Evolutionary conservation across 2,797 vertebrate species (phyloP).

Genomic region (Erethizon dorsatum): DNA sequence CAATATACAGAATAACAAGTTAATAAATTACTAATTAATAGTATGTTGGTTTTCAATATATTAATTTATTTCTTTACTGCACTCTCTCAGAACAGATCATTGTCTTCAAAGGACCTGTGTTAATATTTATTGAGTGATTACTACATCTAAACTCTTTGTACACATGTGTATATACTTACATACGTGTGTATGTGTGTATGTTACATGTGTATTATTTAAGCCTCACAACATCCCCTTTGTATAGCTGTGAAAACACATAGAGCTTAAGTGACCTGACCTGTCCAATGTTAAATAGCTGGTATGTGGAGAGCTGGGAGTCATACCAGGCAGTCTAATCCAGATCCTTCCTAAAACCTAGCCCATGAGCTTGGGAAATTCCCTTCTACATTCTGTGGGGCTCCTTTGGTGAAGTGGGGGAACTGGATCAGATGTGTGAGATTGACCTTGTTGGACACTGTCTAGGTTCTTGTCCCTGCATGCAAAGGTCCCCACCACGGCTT

Average conservation of each 20-base stretch:
- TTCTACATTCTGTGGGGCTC: background rate
- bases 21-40: slow-evolving; percentile 9
- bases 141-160: background rate
- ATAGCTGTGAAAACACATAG: slow-evolving; percentile 41
- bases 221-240: background rate
- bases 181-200: background rate
- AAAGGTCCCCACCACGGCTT: background rate
- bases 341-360: background rate
- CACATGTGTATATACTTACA: background rate
- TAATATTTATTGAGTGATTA: slow-evolving; percentile 53
- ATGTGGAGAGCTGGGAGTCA: background rate
- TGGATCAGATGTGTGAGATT: background rate
- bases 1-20: background rate
- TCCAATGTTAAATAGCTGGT: background rate
- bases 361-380: background rate
- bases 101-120: background rate
- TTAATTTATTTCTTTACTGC: slow-evolving; percentile 55
- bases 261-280: background rate
- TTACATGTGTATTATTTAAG: slow-evolving; percentile 11
- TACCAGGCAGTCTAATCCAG: background rate
- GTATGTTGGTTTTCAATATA: slow-evolving; percentile 16
- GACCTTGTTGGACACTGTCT: background rate
- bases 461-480: background rate
- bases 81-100: background rate
- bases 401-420: background rate